phyloP scores from a whole-genome alignment of 2,797 vertebrate species.

The Channallabes apus region DNA sequence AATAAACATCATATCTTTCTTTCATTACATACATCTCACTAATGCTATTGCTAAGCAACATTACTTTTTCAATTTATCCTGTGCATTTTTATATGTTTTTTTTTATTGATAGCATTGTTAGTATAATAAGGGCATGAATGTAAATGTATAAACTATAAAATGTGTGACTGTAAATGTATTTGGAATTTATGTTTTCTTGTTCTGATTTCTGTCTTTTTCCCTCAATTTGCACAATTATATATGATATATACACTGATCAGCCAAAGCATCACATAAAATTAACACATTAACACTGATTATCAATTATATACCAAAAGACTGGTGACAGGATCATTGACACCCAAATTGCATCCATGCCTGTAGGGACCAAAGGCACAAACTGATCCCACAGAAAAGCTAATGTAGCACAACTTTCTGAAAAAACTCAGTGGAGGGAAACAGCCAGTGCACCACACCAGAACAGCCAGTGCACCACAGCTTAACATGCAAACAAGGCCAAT shows the following conservation, averaged over 20 bases:
- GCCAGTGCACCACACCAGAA: no score
- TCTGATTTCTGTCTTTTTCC: background rate
- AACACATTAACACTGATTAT: no score
- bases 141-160: background rate
- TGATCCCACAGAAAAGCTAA: no score
- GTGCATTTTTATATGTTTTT: background rate
- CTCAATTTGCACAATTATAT: background rate
- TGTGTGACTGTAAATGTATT: background rate
- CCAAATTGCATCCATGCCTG: no score
- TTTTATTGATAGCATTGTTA: background rate
- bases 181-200: background rate
- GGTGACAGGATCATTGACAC: no score
- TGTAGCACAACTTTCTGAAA: no score
- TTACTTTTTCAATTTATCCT: background rate
- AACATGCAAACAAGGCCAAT: no score
- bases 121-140: background rate
- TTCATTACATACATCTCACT: background rate
- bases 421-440: no score
- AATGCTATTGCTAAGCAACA: background rate
- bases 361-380: no score
- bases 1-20: background rate
- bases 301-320: no score
- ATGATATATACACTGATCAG: background rate
- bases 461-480: no score
- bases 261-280: no score